Evolutionary conservation across 2,113 vertebrate genomes (phyloP).

Genomic region (Rostratula benghalensis): DNA sequence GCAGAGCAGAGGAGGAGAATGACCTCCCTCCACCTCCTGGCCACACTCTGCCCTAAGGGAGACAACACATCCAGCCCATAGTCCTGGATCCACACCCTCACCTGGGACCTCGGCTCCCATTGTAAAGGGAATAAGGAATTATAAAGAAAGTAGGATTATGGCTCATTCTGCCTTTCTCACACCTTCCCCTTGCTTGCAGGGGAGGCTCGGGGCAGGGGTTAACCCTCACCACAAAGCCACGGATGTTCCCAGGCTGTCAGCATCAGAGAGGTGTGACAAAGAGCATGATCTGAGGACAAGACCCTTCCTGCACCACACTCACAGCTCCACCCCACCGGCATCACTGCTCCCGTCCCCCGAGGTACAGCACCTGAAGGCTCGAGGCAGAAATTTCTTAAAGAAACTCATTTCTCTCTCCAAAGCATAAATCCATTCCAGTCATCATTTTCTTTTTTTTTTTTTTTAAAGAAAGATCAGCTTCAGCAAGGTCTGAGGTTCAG

Average conservation of each 20-base stretch:
- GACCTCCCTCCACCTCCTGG: too few species aligned
- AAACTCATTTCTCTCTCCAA: background rate
- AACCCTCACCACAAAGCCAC: background rate
- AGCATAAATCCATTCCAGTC: background rate
- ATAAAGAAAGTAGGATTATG: background rate
- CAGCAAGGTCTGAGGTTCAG: background rate
- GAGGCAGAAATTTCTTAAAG: background rate
- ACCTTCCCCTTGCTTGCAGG: background rate
- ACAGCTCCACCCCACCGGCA: background rate
- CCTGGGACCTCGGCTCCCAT: background rate
- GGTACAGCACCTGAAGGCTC: background rate
- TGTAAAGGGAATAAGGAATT: background rate
- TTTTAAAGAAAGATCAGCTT: background rate
- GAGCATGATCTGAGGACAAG: background rate
- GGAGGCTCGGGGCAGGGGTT: background rate
- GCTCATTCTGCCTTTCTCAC: background rate
- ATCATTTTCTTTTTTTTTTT: too few species aligned
- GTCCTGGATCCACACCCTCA: background rate
- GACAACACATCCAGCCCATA: background rate
- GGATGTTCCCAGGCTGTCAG: fast-evolving
- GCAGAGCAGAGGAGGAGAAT: too few species aligned
- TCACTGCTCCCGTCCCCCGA: fast-evolving
- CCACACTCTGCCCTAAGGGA: background rate
- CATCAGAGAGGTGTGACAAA: background rate
- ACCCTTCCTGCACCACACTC: background rate